These are phyloP conservation scores for Drosophila atripex DNA, from an alignment of 2,888 invertebrate species.

Conservation along the genomic window DNA sequence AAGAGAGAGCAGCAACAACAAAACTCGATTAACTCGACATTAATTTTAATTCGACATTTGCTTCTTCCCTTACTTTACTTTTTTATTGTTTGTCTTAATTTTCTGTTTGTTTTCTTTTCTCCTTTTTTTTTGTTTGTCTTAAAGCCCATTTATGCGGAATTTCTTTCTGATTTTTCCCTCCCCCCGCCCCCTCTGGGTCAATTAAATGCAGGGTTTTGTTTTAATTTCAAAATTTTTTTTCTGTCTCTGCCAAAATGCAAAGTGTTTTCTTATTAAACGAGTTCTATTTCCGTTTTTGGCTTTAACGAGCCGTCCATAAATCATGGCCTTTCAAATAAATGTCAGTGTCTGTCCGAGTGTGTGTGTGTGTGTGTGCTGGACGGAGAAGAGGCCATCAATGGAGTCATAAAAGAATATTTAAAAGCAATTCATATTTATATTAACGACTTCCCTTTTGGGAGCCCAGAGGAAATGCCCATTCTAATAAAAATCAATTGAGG, in stretches of 20 bases:
- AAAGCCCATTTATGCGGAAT: conserved; percentile 65
- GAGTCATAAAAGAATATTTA: conserved; percentile 41
- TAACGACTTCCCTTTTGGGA: conserved; percentile 35
- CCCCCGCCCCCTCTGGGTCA: conserved; percentile 8
- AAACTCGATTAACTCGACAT: conserved; percentile 83
- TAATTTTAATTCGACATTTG: conserved; percentile 82
- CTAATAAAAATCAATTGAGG: conserved; percentile 26
- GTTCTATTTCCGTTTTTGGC: conserved; percentile 70
- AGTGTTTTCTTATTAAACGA: conserved; percentile 55
- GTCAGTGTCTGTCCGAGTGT: neutral
- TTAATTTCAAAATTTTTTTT: conserved; percentile 37
- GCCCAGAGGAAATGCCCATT: conserved; percentile 13
- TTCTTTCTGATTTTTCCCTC: conserved; percentile 36
- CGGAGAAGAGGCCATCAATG: conserved; percentile 42
- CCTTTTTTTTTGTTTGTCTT: conserved; percentile 56
- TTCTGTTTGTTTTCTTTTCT: conserved; percentile 46
- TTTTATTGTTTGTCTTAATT: conserved; percentile 55
- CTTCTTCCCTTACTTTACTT: conserved; percentile 42
- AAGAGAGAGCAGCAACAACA: conserved; percentile 65
- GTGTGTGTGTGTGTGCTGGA: conserved; percentile 16
- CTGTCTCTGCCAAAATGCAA: conserved; percentile 41
- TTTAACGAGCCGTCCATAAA: conserved; percentile 45
- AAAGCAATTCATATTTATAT: conserved; percentile 53
- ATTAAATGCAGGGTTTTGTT: conserved; percentile 46
- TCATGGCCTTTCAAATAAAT: conserved; percentile 35